phyloP scores from a whole-genome alignment of 2,113 vertebrate genomes.

The Mirza zaza region DNA sequence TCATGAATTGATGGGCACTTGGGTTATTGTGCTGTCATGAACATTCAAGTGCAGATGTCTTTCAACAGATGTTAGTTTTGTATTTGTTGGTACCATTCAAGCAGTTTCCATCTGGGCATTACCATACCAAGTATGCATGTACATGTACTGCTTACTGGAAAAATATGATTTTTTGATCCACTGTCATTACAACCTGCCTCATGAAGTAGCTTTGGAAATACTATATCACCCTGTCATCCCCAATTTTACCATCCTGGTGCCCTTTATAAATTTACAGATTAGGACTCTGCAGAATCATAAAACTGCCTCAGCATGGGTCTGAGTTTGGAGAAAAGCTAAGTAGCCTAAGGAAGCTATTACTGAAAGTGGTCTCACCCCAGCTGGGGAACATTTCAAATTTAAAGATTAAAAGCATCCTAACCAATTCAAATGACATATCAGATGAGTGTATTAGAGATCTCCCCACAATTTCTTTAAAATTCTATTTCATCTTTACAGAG shows the following conservation, averaged over 20 bases:
- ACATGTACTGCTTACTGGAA: neutral
- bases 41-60: too few relatives aligned
- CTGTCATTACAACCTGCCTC: neutral
- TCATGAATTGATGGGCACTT: too few relatives aligned
- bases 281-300: neutral
- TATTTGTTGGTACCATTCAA: neutral
- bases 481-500: neutral
- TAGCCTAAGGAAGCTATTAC: neutral
- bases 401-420: slow-evolving; percentile 40
- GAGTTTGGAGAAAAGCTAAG: neutral
- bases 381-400: slow-evolving; percentile 32
- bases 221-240: neutral
- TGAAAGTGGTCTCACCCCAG: neutral
- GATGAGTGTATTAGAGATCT: slow-evolving; percentile 18
- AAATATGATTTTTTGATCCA: slow-evolving; percentile 14
- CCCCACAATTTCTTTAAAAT: slow-evolving; percentile 36
- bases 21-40: too few relatives aligned
- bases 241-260: neutral
- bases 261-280: neutral
- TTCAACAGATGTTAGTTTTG: neutral
- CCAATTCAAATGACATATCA: neutral
- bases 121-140: neutral
- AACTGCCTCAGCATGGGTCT: neutral
- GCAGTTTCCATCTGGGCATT: neutral
- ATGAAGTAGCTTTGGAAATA: slow-evolving; percentile 35